Evolutionary conservation across 2,797 vertebrate genomes (phyloP).

Genomic region (Fistularia commersonii): DNA sequence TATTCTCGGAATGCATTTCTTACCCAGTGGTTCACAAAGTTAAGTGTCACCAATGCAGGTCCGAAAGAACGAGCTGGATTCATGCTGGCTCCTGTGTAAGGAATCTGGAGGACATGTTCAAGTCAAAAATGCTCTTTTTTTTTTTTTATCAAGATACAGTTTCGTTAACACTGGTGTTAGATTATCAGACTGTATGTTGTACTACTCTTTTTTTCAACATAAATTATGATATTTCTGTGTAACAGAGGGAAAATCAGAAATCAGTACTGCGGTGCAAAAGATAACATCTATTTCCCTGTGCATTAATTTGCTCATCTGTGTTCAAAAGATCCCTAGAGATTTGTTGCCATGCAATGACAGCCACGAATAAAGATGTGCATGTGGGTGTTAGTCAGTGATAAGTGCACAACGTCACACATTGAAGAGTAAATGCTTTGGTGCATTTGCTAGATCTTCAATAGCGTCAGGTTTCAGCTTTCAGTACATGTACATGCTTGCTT

Average conservation of each 20-base stretch:
- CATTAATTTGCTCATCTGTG: conserved; percentile 52
- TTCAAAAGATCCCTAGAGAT: conserved; percentile 51
- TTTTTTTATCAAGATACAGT: no score
- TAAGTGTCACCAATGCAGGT: conserved; percentile 88
- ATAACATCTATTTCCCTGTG: conserved; percentile 51
- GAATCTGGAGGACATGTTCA: conserved; percentile 76
- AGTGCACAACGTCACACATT: conserved; percentile 39
- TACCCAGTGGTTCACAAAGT: conserved; percentile 94
- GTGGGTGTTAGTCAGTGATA: conserved; percentile 56
- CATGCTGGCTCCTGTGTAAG: conserved; percentile 95
- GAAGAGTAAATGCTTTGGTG: conserved; percentile 29
- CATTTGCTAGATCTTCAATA: conserved; percentile 32
- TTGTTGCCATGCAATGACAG: conserved; percentile 66
- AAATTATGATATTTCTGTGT: no score
- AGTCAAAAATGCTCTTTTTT: no score
- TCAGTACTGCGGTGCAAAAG: conserved; percentile 15
- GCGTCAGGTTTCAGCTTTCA: background rate
- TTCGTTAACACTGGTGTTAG: no score
- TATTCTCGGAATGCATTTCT: conserved; percentile 33
- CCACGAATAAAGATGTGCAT: conserved; percentile 54
- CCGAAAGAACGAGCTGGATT: conserved; percentile 95
- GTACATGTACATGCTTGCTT: conserved; percentile 2
- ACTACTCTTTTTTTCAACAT: no score
- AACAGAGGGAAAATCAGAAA: conserved; percentile 10
- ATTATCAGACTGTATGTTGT: no score